Evolutionary conservation across 2,888 invertebrate genomes (phyloP), one percentile per base, ranked within the genome.

Genomic region (Mesorhabditis sp.): DNA sequence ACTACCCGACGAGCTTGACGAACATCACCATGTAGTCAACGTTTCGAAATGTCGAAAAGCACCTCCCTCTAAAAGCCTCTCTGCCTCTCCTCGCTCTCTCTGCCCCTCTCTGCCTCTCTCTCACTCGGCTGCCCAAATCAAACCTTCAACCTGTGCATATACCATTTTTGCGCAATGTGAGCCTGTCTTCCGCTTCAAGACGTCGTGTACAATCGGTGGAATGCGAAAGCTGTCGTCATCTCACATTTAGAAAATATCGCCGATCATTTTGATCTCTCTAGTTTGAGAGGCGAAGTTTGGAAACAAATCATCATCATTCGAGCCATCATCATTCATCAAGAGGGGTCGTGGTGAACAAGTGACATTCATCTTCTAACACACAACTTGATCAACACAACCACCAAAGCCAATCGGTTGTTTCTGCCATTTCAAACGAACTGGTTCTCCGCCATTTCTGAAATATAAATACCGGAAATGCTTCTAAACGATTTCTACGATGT

Each of bases 181-280:
- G 74, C 41, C 71, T 77, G 41, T 76, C 78, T 70, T 80, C 5
- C 79, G 83, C 10, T 76, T 84, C 41, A 84, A 84, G 75, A 80
- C 76, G 5, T 69, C 79, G 1, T 72, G 80, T 7, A 72, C 75
- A 41, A 71, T 68, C 74, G 73, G 77, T 43, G 81, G 83, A 64
- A 84, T 86, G 84, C 71, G 85, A 62, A 85, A 86, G 67, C 68
- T 86, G 67, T 83, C 83, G 50, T 80, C 80, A 4, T 83, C 83
- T 3, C 86, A 10, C 86, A 86, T 74, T 68, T 86, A 50, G 7
- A 10, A 50, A 13, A 13, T 50, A 50, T n/a, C n/a, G n/a, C n/a
- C n/a, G n/a, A n/a, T n/a, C n/a, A n/a, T n/a, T n/a, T n/a, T n/a
- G n/a, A n/a, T n/a, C 6, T 50, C 50, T 50, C 13, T 50, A 50